Evolutionary conservation across 2,797 vertebrate species (phyloP).

Genomic region (Chaetodon trifasciatus): DNA sequence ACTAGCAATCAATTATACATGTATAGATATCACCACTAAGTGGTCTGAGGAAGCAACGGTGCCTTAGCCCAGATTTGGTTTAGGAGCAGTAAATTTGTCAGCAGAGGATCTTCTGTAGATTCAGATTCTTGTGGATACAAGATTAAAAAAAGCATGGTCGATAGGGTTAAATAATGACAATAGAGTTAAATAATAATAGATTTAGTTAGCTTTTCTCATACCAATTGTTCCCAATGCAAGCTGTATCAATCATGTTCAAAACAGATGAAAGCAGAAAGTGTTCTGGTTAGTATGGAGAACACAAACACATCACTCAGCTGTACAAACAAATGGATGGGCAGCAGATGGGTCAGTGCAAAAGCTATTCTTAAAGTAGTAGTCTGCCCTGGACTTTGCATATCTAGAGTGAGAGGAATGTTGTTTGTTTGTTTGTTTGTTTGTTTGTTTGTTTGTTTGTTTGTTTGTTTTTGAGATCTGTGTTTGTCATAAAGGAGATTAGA

Average conservation of each 20-base stretch:
- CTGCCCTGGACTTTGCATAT: neutral
- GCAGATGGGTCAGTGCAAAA: slow-evolving; percentile 6
- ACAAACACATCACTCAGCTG: neutral
- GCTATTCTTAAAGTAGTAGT: slow-evolving; percentile 10
- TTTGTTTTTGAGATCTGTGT: neutral
- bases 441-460: too few species aligned
- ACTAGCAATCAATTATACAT: neutral
- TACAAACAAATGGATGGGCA: neutral
- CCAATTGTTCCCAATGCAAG: neutral
- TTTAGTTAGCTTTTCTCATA: neutral
- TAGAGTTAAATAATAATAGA: too few species aligned
- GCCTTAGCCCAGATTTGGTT: neutral
- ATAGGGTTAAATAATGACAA: too few species aligned
- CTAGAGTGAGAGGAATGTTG: neutral
- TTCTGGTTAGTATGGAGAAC: slow-evolving; percentile 2
- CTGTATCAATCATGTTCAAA: neutral
- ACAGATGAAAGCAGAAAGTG: neutral
- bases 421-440: too few species aligned
- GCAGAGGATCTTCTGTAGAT: neutral
- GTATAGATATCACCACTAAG: too few species aligned
- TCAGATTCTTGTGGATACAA: too few species aligned
- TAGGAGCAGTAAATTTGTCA: too few species aligned
- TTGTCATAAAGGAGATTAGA: neutral
- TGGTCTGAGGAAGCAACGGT: neutral
- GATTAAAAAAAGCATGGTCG: too few species aligned